These are phyloP conservation scores for Mamestra brassicae DNA, from an alignment of 2,888 invertebrate species.

Conservation along the genomic window DNA sequence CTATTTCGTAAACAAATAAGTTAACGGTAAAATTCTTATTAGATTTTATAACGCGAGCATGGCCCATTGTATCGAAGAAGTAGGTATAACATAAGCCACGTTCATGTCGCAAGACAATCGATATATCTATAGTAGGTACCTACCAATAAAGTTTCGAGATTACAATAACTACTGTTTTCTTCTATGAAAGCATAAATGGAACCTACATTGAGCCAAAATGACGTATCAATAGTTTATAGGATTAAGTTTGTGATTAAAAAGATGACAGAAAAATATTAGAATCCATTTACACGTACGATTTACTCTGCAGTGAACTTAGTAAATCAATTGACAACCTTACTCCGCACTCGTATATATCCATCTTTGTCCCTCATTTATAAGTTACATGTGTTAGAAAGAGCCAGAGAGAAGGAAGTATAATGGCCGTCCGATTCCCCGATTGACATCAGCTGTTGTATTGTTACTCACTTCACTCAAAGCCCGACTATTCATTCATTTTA, in stretches of 20 bases:
- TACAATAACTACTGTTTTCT: background rate
- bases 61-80: slow-evolving; percentile 5
- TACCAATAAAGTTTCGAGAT: background rate
- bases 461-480: slow-evolving; percentile 62
- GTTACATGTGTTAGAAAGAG: slow-evolving; percentile 40
- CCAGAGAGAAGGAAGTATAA: slow-evolving; percentile 40
- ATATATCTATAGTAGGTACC: slow-evolving; percentile 8
- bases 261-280: slow-evolving; percentile 8
- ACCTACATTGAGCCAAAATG: background rate
- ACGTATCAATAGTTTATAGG: background rate
- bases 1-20: slow-evolving; percentile 11
- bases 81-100: background rate
- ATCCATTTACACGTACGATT: background rate
- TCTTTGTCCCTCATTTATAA: slow-evolving; percentile 34
- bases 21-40: background rate
- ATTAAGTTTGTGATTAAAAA: background rate
- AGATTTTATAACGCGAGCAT: slow-evolving; percentile 12
- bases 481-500: slow-evolving; percentile 62
- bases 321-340: slow-evolving; percentile 52
- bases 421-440: slow-evolving; percentile 45
- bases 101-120: slow-evolving; percentile 46
- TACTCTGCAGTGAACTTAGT: slow-evolving; percentile 1
- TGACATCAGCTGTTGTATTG: slow-evolving; percentile 65
- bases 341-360: slow-evolving; percentile 13
- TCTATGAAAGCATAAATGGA: background rate